Conservation (phyloP, 2,113 vertebrate species). For the Delphinapterus leucas region DNA sequence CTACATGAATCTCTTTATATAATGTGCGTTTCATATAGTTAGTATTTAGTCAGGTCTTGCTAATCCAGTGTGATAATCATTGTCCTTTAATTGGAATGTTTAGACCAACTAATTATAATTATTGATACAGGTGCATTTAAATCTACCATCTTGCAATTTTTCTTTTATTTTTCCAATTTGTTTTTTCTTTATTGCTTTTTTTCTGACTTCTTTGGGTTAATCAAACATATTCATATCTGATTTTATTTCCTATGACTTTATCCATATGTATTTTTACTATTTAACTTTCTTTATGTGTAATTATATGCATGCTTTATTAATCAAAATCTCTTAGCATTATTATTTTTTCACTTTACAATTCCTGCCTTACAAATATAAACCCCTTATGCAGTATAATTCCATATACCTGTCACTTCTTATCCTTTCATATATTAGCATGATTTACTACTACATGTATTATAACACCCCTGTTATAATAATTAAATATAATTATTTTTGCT, state of each 20-base stretch:
- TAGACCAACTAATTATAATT: background rate
- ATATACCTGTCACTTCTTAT: background rate
- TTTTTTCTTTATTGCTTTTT: background rate
- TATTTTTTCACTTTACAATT: background rate
- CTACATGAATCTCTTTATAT: background rate
- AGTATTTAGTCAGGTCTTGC: background rate
- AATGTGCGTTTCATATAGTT: background rate
- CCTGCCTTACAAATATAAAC: background rate
- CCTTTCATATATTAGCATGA: background rate
- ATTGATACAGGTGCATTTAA: background rate
- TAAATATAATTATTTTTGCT: background rate
- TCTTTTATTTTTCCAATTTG: background rate
- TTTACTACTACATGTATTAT: background rate
- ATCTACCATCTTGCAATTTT: background rate
- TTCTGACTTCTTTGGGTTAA: background rate
- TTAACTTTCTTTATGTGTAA: background rate
- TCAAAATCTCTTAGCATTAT: background rate
- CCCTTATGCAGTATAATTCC: background rate
- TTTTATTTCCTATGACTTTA: background rate
- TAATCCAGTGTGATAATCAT: background rate
- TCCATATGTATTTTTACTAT: background rate
- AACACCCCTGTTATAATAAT: background rate
- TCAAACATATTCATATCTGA: background rate
- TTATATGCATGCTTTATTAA: too few species aligned
- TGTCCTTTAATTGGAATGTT: background rate